These are phyloP conservation scores for Poeciliopsis turrubarensis DNA, from an alignment of 2,113 vertebrate genomes.

Conservation along the genomic window DNA sequence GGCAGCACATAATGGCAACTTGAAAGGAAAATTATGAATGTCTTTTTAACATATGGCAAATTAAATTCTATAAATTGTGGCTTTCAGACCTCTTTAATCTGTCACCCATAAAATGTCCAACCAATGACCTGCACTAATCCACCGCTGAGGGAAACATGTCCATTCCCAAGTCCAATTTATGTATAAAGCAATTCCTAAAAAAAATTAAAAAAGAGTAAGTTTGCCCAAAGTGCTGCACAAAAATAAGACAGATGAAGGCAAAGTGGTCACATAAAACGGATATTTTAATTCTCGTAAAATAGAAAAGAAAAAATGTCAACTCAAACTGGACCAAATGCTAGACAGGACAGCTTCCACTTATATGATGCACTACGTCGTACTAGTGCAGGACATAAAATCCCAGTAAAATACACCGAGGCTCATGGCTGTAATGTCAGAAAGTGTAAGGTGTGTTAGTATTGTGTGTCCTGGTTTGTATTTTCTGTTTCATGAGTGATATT, in stretches of 20 bases:
- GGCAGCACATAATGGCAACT: not conserved
- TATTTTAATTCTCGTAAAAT: not conserved
- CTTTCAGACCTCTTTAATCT: not conserved
- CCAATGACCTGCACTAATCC: not conserved
- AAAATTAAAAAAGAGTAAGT: too few species aligned
- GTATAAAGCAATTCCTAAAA: too few species aligned
- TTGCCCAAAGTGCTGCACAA: too few species aligned
- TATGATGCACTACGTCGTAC: not conserved
- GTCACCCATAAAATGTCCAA: not conserved
- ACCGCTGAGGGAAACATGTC: not conserved
- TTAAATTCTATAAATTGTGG: not conserved
- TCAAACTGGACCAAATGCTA: not conserved
- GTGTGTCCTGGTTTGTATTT: not conserved
- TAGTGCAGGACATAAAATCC: not conserved
- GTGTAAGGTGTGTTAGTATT: too few species aligned
- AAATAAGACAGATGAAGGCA: not conserved
- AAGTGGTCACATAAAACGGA: not conserved
- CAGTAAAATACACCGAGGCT: not conserved
- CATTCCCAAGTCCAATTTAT: too few species aligned
- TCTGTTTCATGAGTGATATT: conserved; percentile 1
- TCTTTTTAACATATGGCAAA: not conserved
- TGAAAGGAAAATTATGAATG: not conserved
- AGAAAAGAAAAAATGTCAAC: not conserved
- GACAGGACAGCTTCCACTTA: too few species aligned
- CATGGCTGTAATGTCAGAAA: not conserved